Evolutionary conservation across 2,797 vertebrate genomes (phyloP).

Genomic region (Sebastes trivittatus): DNA sequence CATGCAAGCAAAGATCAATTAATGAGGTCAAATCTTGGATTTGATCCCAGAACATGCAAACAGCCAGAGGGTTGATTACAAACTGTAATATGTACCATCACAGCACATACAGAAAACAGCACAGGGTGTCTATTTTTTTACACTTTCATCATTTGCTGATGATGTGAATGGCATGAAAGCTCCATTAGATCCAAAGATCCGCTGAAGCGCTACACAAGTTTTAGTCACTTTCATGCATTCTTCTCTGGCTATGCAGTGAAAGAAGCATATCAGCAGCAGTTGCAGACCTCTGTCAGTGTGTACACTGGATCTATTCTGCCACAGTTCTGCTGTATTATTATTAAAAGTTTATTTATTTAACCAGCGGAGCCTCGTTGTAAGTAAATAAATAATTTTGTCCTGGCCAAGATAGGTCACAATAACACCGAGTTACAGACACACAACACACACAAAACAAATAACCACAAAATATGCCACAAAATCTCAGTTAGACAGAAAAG

Average conservation of each 20-base stretch:
- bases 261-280: not conserved
- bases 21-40: slow-evolving; percentile 24
- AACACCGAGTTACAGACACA: not conserved
- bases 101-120: not conserved
- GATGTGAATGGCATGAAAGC: not conserved
- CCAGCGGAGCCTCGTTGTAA: not conserved
- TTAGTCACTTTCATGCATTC: not conserved
- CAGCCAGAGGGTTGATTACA: not conserved
- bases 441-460: not conserved
- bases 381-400: not conserved
- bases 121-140: not conserved
- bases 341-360: not conserved
- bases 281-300: not conserved
- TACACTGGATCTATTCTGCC: not conserved
- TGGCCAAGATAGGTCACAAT: not conserved
- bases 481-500: not conserved
- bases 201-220: not conserved
- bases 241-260: not conserved
- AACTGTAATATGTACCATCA: not conserved
- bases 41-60: not conserved
- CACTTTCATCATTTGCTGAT: not conserved
- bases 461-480: not conserved
- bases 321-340: not conserved
- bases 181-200: not conserved
- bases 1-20: slow-evolving; percentile 28